phyloP scores from a whole-genome alignment of 2,113 vertebrate genomes.

The Sinocyclocheilus anophthalmus region DNA sequence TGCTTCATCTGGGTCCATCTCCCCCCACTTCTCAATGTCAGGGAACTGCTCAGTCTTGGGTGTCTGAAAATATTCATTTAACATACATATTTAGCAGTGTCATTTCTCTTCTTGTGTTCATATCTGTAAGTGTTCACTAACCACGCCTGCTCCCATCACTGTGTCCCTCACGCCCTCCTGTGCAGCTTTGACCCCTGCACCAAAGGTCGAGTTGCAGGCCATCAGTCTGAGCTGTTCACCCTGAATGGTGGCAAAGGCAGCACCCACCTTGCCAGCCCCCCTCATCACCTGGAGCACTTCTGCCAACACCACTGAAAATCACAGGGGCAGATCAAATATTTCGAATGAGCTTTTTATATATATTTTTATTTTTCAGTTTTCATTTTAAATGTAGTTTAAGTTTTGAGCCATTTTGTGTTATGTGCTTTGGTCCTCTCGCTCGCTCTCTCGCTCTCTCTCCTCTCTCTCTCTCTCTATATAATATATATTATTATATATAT shows the following conservation, averaged over 20 bases:
- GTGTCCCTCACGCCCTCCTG: slow-evolving; percentile 68
- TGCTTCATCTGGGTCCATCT: slow-evolving; percentile 70
- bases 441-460: no score
- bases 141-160: slow-evolving; percentile 57
- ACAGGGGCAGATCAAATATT: neutral
- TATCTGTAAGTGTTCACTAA: neutral
- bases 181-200: slow-evolving; percentile 64
- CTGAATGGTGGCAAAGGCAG: slow-evolving; percentile 70
- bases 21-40: slow-evolving; percentile 71
- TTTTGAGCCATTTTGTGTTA: neutral
- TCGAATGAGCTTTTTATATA: no score
- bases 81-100: neutral
- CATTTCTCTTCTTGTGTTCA: neutral
- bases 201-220: slow-evolving; percentile 72
- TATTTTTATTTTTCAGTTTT: no score
- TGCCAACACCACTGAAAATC: slow-evolving; percentile 65
- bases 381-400: no score
- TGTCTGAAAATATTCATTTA: slow-evolving; percentile 50
- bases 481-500: no score
- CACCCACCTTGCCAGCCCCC: slow-evolving; percentile 76
- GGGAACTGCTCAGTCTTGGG: slow-evolving; percentile 71
- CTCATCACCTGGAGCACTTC: slow-evolving; percentile 76
- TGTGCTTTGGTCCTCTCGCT: neutral
- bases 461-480: no score
- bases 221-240: slow-evolving; percentile 74